phyloP scores from a whole-genome alignment of 2,888 invertebrate genomes.

The Lycaena phlaeas region DNA sequence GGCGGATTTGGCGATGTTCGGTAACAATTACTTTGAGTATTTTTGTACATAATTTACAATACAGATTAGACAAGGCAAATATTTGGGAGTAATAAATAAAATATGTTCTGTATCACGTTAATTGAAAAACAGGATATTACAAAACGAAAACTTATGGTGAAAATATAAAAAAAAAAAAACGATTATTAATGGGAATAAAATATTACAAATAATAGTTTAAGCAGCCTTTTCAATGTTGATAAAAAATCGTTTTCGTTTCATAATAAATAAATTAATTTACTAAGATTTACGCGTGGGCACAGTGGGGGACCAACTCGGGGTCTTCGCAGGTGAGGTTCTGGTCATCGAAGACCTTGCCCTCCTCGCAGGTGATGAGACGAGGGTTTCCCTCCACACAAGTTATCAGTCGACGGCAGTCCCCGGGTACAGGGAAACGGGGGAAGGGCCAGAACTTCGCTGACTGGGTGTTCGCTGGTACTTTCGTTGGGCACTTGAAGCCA shows the following conservation, averaged over 20 bases:
- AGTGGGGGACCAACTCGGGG: slow-evolving; percentile 74
- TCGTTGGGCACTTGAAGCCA: slow-evolving; percentile 92
- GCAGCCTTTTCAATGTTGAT: too few relatives aligned
- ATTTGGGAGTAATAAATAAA: slow-evolving; percentile 42
- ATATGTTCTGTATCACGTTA: slow-evolving; percentile 37
- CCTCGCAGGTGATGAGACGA: slow-evolving; percentile 88
- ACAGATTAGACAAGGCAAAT: slow-evolving; percentile 1
- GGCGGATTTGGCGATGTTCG: slow-evolving; percentile 10
- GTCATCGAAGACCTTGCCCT: slow-evolving; percentile 90
- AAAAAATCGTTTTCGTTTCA: slow-evolving; percentile 40
- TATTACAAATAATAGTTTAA: too few relatives aligned
- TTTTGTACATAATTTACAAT: slow-evolving; percentile 6
- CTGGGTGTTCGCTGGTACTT: slow-evolving; percentile 84
- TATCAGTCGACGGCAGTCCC: slow-evolving; percentile 89
- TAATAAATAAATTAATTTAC: slow-evolving; percentile 23
- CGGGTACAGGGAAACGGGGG: slow-evolving; percentile 91
- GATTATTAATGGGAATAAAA: too few relatives aligned
- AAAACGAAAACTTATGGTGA: slow-evolving; percentile 43
- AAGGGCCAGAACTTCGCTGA: slow-evolving; percentile 94
- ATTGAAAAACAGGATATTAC: slow-evolving; percentile 30
- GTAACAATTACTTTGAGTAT: too few relatives aligned
- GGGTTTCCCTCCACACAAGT: slow-evolving; percentile 94
- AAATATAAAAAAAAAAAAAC: too few relatives aligned
- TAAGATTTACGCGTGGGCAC: slow-evolving; percentile 39
- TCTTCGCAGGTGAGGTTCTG: slow-evolving; percentile 88